Evolutionary conservation across 2,113 vertebrate species (phyloP), one percentile per base, ranked within the genome.

Genomic region (Gopherus evgoodei): DNA sequence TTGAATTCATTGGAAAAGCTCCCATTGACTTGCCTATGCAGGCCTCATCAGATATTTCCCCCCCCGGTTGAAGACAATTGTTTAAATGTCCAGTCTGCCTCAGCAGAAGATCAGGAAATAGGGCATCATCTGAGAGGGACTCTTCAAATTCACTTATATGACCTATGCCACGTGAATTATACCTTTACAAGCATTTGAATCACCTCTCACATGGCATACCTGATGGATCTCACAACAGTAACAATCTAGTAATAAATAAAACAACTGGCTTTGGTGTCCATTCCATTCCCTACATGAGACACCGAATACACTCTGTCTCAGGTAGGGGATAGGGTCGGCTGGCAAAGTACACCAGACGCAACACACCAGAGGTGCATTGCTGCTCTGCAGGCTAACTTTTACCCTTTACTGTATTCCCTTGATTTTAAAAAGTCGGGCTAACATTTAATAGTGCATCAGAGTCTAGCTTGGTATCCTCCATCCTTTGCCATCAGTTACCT

Each of bases 391-490:
- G 38, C 83, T 83, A 31, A 31, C 53, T 97, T 94, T 92, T 96
- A 94, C 96, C 91, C 94, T 96, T 97, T 59, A 76, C 92, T 93
- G 76, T 96, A 96, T 96, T 96, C 94, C 95, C 97, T 91, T 94
- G 95, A 86, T 95, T 97, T 97, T 96, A 83, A 89, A 91, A 96
- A 91, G 94, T 94, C 91, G 92, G 90, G 93, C 90, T 96, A 96
- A 97, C 97, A 97, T 97, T 97, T 97, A 97, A 97, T 93, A 92
- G 90, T 93, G 92, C 95, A 97, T 97, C 97, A 97, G 78, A 93
- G 94, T 97, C 84, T 92, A 96, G 49, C 91, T 97, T 95, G 96
- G 90, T 93, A 86, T 96, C 80, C 96, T 97, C 95, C 91, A 94
- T 97, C 96, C 95, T 96, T 97, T 96, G 94, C 79, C 90, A 96